phyloP scores from a whole-genome alignment of 2,113 vertebrate species.

The Oreochromis aureus region DNA sequence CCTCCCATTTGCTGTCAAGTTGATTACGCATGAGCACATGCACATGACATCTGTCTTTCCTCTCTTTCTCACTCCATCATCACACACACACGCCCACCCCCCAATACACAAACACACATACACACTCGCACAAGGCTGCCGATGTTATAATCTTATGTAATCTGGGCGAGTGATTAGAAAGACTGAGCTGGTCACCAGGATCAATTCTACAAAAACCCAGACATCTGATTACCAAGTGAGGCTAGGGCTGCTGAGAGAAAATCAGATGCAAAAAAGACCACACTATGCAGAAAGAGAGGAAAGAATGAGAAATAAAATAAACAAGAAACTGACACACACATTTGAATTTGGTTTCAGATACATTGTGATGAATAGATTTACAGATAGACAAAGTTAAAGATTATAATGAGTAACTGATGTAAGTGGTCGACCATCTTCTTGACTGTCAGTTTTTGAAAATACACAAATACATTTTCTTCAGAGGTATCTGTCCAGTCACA shows the following conservation, averaged over 20 bases:
- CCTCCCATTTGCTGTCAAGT: slow-evolving; percentile 31
- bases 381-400: not conserved
- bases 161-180: slow-evolving; percentile 51
- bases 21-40: slow-evolving; percentile 41
- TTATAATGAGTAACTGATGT: not conserved
- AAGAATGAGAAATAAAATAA: not conserved
- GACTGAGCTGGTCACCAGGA: slow-evolving; percentile 34
- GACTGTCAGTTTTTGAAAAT: not conserved
- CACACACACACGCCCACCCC: not conserved
- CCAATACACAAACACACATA: not conserved
- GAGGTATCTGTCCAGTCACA: not conserved
- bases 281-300: not conserved
- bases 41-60: slow-evolving; percentile 33
- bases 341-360: not conserved
- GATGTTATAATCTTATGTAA: slow-evolving; percentile 60
- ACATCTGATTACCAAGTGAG: slow-evolving; percentile 20
- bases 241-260: not conserved
- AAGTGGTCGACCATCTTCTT: not conserved
- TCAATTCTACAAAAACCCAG: slow-evolving; percentile 41
- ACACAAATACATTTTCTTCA: not conserved
- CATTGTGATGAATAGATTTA: not conserved
- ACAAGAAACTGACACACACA: not conserved
- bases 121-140: not conserved
- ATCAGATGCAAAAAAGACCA: not conserved
- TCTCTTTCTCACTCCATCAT: slow-evolving; percentile 2